Conservation (phyloP, 2,113 vertebrate genomes). For the Phyllostomus hastatus region DNA sequence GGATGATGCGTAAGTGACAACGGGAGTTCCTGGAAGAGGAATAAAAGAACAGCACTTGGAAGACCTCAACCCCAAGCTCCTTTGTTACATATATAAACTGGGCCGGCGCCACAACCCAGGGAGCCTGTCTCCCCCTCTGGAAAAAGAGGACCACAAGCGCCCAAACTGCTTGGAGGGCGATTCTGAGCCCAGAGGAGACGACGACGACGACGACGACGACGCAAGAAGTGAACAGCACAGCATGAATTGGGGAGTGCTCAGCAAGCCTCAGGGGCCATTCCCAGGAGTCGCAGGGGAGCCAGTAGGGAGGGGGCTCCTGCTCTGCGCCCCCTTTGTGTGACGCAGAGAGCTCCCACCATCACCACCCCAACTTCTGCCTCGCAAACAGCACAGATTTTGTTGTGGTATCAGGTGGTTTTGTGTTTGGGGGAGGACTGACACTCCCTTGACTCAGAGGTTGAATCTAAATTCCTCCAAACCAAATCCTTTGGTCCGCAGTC, state of each 20-base stretch:
- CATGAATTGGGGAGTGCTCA: background rate
- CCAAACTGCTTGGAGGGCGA: background rate
- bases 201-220: no score
- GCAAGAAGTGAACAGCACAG: background rate
- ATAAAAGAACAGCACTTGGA: background rate
- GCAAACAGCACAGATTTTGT: background rate
- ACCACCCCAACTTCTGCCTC: background rate
- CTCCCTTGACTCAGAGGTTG: background rate
- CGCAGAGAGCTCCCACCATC: background rate
- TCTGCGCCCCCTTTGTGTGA: background rate
- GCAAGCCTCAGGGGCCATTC: background rate
- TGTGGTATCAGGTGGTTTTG: background rate
- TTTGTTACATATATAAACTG: background rate
- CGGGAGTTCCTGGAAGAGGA: background rate
- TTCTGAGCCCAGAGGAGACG: background rate
- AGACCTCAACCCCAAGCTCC: background rate
- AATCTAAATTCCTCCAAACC: background rate
- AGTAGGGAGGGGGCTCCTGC: background rate
- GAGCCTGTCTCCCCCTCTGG: background rate
- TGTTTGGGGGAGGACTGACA: background rate
- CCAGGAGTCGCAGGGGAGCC: background rate
- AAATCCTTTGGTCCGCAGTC: background rate
- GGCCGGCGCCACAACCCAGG: background rate
- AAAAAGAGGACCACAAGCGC: background rate
- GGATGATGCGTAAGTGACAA: background rate